Percentiles rank a stretch among this genome's conserved stretches.
phyloP scores from a whole-genome alignment of 2,113 vertebrate genomes.

The Oryzias curvinotus region DNA sequence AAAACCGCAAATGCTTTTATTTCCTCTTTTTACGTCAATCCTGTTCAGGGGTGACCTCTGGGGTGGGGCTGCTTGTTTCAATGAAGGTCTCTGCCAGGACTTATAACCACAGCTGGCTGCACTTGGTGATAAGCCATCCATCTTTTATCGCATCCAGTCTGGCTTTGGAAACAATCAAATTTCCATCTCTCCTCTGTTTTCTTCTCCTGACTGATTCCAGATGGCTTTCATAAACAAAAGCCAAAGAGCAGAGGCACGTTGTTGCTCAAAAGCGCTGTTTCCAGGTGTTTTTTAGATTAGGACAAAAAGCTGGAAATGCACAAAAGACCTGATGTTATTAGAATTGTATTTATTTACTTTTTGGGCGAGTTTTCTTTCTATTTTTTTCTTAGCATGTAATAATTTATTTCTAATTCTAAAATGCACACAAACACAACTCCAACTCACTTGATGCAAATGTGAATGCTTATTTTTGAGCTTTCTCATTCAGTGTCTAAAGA shows the following conservation, averaged over 20 bases:
- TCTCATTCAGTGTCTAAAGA: no score
- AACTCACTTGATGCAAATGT: no score
- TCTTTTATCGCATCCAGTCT: slow-evolving; percentile 66
- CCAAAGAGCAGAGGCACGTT: slow-evolving; percentile 44
- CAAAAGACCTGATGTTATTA: not conserved
- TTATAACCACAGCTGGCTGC: slow-evolving; percentile 44
- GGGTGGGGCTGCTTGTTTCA: slow-evolving; percentile 10
- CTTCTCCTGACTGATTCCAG: slow-evolving; percentile 63
- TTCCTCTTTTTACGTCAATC: slow-evolving; percentile 14
- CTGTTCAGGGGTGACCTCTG: slow-evolving; percentile 18
- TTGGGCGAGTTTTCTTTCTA: no score
- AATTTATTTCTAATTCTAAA: no score
- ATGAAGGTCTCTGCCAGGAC: slow-evolving; percentile 34
- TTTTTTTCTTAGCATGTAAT: no score
- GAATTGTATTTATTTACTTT: no score
- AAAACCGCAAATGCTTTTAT: no score
- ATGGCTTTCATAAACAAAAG: slow-evolving; percentile 65
- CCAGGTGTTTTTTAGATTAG: slow-evolving; percentile 25
- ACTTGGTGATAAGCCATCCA: slow-evolving; percentile 59
- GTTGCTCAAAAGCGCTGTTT: slow-evolving; percentile 39
- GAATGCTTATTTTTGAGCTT: no score
- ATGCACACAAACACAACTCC: no score
- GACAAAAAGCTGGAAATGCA: not conserved
- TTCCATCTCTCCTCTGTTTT: slow-evolving; percentile 61
- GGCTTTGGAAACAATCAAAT: slow-evolving; percentile 69